Evolutionary conservation across 2,113 vertebrate genomes (phyloP), one percentile per base, ranked within the genome.

Genomic region (Camelus dromedarius): DNA sequence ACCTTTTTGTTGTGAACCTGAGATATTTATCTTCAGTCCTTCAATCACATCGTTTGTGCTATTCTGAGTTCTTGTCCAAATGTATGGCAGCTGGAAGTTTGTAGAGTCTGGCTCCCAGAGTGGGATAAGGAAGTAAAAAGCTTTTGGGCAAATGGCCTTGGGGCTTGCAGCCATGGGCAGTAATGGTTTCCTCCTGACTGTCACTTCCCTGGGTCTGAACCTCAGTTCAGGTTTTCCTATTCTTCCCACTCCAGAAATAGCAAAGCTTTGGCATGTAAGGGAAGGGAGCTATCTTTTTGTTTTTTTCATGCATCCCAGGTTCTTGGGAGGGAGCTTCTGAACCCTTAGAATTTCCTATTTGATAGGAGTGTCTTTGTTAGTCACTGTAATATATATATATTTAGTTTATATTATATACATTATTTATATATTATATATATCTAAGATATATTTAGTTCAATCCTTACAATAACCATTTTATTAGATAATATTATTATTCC

Each of bases 21-120:
- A 54, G 66, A 38, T 84, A 56, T 94, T 96, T 97, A 94, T 87
- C 96, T 95, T 80, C 32, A 95, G 79, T 83, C 73, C 58, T 94
- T 95, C 93, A 90, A 38, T 95, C 94, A 93, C 30, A 84, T 64
- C 54, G 38, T 42, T 88, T 96, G 96, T 96, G 48, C 75, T 87
- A 19, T 83, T 96, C 89, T 88, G 84, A 62, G 35, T 92, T 97
- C 72, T 93, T 69, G 56, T 22, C 22, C 75, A 88, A 96, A 69
- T 69, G 38, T 64, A 22, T 92, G 87, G 93, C 93, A 87, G 26
- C 80, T 76, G 38, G 92, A 75, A 50, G 20, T 50, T 88, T 93
- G 83, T n/a, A 64, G 48, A 79, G 16, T 19, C 38, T 50, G 42
- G 14, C 7, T 91, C 8, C 48, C 30, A 60, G 80, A 66, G 20